Evolutionary conservation across 92 coral and sea anemone species (phyloP), one percentile per base, ranked within the genome.

Genomic region (Palythoa grandiflora): DNA sequence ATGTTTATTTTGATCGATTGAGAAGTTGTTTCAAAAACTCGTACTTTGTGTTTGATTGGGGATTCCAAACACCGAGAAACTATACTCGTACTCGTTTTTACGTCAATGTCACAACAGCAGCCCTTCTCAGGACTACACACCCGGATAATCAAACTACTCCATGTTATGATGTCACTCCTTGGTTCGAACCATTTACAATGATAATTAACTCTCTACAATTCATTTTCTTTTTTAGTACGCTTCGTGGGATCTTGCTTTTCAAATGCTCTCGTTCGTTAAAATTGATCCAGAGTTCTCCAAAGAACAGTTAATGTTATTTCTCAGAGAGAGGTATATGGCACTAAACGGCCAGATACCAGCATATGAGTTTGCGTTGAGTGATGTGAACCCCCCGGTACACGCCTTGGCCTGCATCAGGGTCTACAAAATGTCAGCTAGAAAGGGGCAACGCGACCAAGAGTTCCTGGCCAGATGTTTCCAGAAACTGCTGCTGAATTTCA

Each of bases 361-460:
- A 6, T 96, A 96, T 83, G 99, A 97, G 90, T 97, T 97, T 75
- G 99, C 98, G 1, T 88, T 97, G 63, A 94, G 98, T 83, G 99
- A 97, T 86, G 99, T 97, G 50, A 97, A 97, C 92, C 99, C 99
- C 12, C 99, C 99, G 0, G 99, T 97, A n/a, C 99, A 97, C 74
- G 99, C 99, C 1, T 88, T 94, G 71, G 99, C 99, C 13, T 92
- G 95, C 57, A 78, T 92, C 40, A 87, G 91, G 86, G 99, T 97
- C 54, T 97, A 97, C 92, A 96, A 95, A 91, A 92, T 93, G 97
- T 93, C 99, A 11, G 98, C 96, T 13, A 91, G 87, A 59, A 97
- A 93, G 74, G 99, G 94, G 9, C 61, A 90, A 13, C 89, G 99
- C 79, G 99, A 97, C 75, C 95, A 93, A 44, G 89, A 76, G 74